A percentile compares a stretch with the other conserved stretches of the same genome.
Evolutionary conservation across 2,113 vertebrate genomes (phyloP).

Genomic region (Cnemophilus loriae): DNA sequence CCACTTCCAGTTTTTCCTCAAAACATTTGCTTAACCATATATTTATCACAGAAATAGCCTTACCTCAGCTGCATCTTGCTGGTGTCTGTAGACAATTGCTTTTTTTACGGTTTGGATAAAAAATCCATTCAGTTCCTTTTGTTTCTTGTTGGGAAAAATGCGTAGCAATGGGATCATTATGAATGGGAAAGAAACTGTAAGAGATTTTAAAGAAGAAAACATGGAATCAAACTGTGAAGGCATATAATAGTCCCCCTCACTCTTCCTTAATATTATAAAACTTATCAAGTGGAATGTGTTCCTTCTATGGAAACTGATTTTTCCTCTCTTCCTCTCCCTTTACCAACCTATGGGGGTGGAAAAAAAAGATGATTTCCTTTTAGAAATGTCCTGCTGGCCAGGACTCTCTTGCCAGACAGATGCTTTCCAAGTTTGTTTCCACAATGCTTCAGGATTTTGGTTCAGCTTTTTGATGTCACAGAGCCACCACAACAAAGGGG

Average conservation of each 20-base stretch:
- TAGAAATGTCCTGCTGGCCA: neutral
- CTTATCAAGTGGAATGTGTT: neutral
- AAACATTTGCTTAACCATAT: neutral
- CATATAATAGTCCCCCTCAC: neutral
- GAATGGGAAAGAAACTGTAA: slow-evolving; percentile 86
- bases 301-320: neutral
- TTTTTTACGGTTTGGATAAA: slow-evolving; percentile 82
- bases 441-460: neutral
- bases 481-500: neutral
- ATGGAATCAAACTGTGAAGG: neutral
- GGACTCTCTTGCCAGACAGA: neutral
- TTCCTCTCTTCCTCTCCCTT: neutral
- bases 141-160: slow-evolving; percentile 82
- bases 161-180: slow-evolving; percentile 77
- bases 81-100: slow-evolving; percentile 82
- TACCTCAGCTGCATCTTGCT: slow-evolving; percentile 85
- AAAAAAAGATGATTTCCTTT: neutral
- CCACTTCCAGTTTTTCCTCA: neutral
- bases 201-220: slow-evolving; percentile 19
- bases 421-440: neutral
- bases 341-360: neutral
- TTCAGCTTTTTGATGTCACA: neutral
- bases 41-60: slow-evolving; percentile 36
- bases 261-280: neutral
- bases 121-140: slow-evolving; percentile 81